phyloP scores from a whole-genome alignment of 2,888 invertebrate species.

The Sinhomidia bicolor region DNA sequence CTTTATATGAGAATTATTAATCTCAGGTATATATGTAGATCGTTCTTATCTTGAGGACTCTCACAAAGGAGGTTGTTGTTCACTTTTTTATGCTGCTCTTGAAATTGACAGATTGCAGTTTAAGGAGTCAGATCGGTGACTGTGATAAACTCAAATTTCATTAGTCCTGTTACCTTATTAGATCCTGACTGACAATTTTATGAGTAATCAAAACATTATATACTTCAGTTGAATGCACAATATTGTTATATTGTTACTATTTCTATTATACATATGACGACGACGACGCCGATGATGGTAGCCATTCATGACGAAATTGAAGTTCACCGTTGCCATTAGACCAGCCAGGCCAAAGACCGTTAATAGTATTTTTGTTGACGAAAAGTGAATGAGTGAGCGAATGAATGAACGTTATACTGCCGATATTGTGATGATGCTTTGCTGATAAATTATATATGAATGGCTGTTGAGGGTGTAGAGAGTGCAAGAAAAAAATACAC shows the following conservation, averaged over 20 bases:
- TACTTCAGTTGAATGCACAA: slow-evolving; percentile 60
- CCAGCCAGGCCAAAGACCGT: slow-evolving; percentile 8
- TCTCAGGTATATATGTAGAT: slow-evolving; percentile 54
- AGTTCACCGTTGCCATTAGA: slow-evolving; percentile 38
- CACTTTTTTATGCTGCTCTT: slow-evolving; percentile 68
- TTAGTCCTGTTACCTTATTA: slow-evolving; percentile 69
- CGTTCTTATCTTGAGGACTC: slow-evolving; percentile 48
- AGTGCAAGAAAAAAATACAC: slow-evolving; percentile 21
- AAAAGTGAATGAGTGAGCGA: not conserved
- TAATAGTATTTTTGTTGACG: not conserved
- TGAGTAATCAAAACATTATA: slow-evolving; percentile 65
- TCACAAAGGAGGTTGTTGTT: slow-evolving; percentile 31
- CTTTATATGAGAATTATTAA: slow-evolving; percentile 39
- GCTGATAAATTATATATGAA: not conserved
- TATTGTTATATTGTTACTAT: slow-evolving; percentile 39
- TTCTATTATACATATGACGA: not conserved
- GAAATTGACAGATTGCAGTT: slow-evolving; percentile 73
- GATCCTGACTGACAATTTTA: slow-evolving; percentile 71
- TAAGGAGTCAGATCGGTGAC: slow-evolving; percentile 66
- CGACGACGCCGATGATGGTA: not conserved
- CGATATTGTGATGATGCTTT: not conserved
- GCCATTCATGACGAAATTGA: slow-evolving; percentile 40
- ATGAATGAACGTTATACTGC: not conserved
- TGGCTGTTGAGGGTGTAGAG: not conserved
- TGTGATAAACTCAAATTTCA: slow-evolving; percentile 74